These are phyloP conservation scores for Varecia variegata DNA, from an alignment of 2,797 vertebrate species.

Conservation along the genomic window DNA sequence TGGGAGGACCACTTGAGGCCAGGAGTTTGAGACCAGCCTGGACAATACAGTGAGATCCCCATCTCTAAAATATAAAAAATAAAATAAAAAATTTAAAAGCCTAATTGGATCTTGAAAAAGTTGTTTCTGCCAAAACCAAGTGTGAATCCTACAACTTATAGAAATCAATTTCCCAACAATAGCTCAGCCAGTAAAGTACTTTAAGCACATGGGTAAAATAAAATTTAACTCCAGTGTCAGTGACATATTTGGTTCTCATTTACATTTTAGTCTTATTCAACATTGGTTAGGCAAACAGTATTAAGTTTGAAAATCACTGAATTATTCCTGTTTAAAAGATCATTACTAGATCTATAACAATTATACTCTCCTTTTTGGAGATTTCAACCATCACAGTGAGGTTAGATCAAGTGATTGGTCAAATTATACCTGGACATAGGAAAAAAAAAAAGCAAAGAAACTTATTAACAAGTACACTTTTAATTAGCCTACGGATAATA, in stretches of 20 bases:
- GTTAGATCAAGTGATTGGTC: slow-evolving; percentile 22
- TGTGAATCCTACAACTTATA: slow-evolving; percentile 22
- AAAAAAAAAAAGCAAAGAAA: background rate
- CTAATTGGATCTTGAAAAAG: slow-evolving; percentile 35
- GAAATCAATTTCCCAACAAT: slow-evolving; percentile 17
- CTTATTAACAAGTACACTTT: slow-evolving; percentile 21
- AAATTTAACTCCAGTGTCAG: slow-evolving; percentile 40
- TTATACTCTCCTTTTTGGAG: background rate
- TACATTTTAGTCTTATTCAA: slow-evolving; percentile 36
- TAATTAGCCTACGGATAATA: slow-evolving; percentile 45
- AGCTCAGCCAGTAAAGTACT: slow-evolving; percentile 19
- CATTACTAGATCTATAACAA: slow-evolving; percentile 10
- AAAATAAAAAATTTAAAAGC: background rate
- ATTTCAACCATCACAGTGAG: slow-evolving; percentile 40
- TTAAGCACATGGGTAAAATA: slow-evolving; percentile 48
- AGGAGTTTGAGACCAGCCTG: background rate
- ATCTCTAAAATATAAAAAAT: background rate
- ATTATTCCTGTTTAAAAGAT: slow-evolving; percentile 19
- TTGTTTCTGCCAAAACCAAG: slow-evolving; percentile 45
- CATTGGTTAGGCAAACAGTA: slow-evolving; percentile 18
- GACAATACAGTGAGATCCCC: background rate
- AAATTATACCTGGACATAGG: slow-evolving; percentile 50
- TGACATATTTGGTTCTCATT: background rate
- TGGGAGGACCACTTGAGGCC: background rate
- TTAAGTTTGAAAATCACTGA: slow-evolving; percentile 1